Percentiles rank a stretch among this genome's conserved stretches.
These are phyloP conservation scores for Cottus gobio DNA, from an alignment of 2,113 vertebrate genomes.

Conservation along the genomic window DNA sequence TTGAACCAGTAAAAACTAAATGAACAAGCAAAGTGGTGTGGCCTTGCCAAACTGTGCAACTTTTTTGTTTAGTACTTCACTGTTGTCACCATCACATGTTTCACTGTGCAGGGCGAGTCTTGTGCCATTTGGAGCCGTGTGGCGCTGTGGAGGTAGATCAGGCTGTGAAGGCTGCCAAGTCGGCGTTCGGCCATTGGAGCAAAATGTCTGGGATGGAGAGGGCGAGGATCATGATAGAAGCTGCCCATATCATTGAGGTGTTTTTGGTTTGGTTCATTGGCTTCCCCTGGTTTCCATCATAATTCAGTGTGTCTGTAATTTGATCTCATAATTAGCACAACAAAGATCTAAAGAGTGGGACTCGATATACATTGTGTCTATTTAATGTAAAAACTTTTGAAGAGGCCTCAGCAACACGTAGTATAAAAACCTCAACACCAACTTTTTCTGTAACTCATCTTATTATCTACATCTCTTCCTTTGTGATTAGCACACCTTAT, in stretches of 20 bases:
- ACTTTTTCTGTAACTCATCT: neutral
- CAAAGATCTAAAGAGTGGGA: neutral
- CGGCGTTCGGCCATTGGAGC: constrained; percentile 90
- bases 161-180: constrained; percentile 87
- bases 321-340: neutral
- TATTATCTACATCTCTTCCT: neutral
- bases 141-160: constrained; percentile 88
- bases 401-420: neutral
- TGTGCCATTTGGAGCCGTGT: constrained; percentile 88
- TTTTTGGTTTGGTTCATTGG: neutral
- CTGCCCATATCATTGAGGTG: constrained; percentile 93
- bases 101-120: constrained; percentile 84
- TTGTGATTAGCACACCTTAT: neutral
- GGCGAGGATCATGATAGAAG: constrained; percentile 89
- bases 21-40: neutral
- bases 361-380: neutral
- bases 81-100: neutral
- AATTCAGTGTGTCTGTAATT: neutral
- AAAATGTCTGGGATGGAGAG: constrained; percentile 93
- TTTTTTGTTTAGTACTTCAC: neutral
- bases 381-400: neutral
- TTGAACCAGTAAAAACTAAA: neutral
- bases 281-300: neutral
- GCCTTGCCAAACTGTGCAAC: neutral
- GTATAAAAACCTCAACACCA: neutral